These are phyloP conservation scores for Mastomys coucha DNA, from an alignment of 2,113 vertebrate genomes.

Conservation along the genomic window DNA sequence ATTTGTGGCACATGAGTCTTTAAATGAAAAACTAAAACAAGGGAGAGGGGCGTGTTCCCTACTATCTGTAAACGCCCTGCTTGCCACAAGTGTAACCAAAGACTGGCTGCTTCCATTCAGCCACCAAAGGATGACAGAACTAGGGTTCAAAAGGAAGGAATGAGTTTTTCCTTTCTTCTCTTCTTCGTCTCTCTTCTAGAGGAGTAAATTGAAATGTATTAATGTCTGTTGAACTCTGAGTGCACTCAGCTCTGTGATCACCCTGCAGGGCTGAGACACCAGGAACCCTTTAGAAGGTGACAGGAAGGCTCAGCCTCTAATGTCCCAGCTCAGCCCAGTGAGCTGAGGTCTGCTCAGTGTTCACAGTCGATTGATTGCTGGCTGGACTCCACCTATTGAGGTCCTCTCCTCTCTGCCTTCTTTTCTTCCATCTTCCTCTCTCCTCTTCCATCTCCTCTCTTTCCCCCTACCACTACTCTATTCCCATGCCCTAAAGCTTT, in stretches of 20 bases:
- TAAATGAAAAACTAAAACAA: neutral
- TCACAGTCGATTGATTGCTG: accelerated
- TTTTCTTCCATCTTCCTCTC: neutral
- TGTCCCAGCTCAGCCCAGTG: neutral
- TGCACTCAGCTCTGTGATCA: neutral
- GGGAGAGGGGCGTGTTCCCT: neutral
- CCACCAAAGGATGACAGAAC: neutral
- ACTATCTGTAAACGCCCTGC: neutral
- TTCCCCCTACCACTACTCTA: neutral
- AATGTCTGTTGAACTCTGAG: neutral
- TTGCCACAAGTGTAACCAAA: constrained; percentile 43
- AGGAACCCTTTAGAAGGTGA: neutral
- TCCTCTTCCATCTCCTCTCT: neutral
- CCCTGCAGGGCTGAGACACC: neutral
- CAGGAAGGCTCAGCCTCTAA: neutral
- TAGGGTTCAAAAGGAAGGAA: neutral
- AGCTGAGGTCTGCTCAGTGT: neutral
- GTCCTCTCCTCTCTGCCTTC: neutral
- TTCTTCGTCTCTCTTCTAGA: neutral
- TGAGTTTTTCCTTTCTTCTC: neutral
- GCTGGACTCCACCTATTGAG: accelerated
- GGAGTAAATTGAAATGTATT: neutral
- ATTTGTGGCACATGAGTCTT: constrained; percentile 20
- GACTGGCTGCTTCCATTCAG: neutral
- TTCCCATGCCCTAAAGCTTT: neutral